Conservation (phyloP, 2,113 vertebrate genomes). For the Octodon degus region DNA sequence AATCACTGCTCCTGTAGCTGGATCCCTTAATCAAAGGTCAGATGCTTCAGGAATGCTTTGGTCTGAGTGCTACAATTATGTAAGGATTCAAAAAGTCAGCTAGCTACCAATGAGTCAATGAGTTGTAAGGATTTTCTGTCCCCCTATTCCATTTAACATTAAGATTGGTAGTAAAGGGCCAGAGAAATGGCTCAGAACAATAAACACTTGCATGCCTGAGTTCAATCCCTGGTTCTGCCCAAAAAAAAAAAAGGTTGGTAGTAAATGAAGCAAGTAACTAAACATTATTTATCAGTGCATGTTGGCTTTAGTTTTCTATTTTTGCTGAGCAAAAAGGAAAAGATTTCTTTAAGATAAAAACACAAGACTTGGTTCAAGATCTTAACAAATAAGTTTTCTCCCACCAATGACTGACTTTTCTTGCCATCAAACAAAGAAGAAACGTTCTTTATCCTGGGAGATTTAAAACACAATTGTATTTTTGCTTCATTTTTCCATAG, state of each 20-base stretch:
- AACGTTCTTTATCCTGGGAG: neutral
- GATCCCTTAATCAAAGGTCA: neutral
- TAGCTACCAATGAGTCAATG: neutral
- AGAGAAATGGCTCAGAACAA: no score
- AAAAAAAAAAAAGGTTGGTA: neutral
- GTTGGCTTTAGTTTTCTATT: neutral
- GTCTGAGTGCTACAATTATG: neutral
- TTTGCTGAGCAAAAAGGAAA: conserved; percentile 35
- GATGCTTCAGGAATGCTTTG: neutral
- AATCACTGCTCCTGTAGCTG: neutral
- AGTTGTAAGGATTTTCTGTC: neutral
- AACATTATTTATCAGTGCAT: neutral
- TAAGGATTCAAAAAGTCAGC: neutral
- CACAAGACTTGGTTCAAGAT: conserved; percentile 31
- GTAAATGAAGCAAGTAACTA: neutral
- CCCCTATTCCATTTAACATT: neutral
- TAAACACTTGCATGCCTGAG: no score
- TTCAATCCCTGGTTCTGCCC: no score
- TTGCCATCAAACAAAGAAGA: conserved; percentile 32
- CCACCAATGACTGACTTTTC: neutral
- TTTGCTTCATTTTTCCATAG: conserved; percentile 46
- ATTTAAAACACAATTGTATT: conserved; percentile 42
- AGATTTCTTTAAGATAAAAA: neutral
- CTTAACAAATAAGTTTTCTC: conserved; percentile 24
- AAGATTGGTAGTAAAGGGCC: neutral